These are phyloP conservation scores for Drosophila varians DNA, from an alignment of 1,140 invertebrate species.

Conservation along the genomic window DNA sequence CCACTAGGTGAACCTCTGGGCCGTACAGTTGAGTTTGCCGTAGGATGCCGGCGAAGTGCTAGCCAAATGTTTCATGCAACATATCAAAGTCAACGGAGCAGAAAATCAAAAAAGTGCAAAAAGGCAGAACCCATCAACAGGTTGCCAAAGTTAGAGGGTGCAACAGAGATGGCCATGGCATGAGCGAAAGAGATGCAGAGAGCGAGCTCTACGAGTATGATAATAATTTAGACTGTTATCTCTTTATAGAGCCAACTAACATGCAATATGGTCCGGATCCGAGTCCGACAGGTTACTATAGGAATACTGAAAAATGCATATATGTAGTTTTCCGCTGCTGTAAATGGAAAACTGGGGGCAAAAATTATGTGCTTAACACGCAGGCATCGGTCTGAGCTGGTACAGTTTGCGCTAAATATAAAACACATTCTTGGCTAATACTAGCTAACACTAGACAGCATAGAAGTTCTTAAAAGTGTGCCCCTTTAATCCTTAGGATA, in stretches of 20 bases:
- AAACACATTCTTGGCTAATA: conserved; percentile 44
- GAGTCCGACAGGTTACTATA: conserved; percentile 15
- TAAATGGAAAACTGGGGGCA: conserved; percentile 64
- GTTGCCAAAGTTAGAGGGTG: conserved; percentile 38
- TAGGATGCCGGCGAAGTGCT: conserved; percentile 17
- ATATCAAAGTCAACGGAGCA: conserved; percentile 63
- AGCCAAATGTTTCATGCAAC: conserved; percentile 41
- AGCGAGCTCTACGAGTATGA: conserved; percentile 56
- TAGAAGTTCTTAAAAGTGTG: too few relatives aligned
- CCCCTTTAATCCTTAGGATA: too few relatives aligned
- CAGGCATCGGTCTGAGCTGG: conserved; percentile 37
- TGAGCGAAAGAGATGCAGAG: background rate
- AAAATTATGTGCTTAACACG: conserved; percentile 71
- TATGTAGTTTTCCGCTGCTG: conserved; percentile 59
- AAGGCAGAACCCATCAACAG: conserved; percentile 50
- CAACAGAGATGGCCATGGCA: conserved; percentile 10
- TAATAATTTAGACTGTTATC: conserved; percentile 80
- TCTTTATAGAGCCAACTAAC: conserved; percentile 33
- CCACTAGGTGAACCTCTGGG: conserved; percentile 7
- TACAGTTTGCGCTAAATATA: conserved; percentile 70
- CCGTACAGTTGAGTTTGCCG: conserved; percentile 46
- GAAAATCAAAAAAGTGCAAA: conserved; percentile 72
- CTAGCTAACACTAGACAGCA: conserved; percentile 18
- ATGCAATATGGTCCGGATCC: conserved; percentile 68
- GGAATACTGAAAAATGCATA: conserved; percentile 43